phyloP scores from a whole-genome alignment of 2,797 vertebrate genomes.

The Heliangelus exortis region DNA sequence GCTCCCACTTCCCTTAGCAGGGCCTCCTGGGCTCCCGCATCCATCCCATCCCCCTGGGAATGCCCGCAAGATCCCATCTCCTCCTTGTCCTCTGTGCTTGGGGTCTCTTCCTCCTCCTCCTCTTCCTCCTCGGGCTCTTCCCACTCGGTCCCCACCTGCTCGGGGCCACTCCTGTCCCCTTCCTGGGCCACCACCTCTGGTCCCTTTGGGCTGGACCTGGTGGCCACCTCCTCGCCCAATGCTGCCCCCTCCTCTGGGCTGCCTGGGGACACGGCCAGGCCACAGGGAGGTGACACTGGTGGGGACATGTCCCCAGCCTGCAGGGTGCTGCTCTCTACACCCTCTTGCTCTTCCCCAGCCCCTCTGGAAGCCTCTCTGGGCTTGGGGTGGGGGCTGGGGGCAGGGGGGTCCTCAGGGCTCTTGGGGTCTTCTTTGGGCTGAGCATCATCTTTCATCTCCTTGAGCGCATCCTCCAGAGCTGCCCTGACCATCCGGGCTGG shows the following conservation, averaged over 20 bases:
- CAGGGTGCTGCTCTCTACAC: rapidly evolving
- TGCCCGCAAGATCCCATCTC: neutral
- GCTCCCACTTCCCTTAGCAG: neutral
- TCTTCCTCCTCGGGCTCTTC: neutral
- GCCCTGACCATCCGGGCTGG: slow-evolving; percentile 18
- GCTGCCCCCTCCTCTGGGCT: neutral
- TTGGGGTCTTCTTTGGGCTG: neutral
- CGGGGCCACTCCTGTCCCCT: neutral
- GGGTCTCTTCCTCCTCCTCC: neutral
- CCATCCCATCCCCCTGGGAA: neutral
- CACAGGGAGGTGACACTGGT: neutral
- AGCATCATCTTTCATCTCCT: neutral
- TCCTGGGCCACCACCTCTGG: neutral
- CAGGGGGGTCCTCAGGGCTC: rapidly evolving
- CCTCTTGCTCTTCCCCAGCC: neutral
- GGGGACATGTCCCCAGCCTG: neutral
- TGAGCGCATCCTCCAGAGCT: neutral
- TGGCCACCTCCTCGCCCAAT: neutral
- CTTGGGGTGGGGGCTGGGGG: neutral
- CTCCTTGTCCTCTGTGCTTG: neutral
- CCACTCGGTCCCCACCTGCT: rapidly evolving
- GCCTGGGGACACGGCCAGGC: rapidly evolving
- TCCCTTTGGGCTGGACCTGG: neutral
- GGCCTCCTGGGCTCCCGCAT: neutral
- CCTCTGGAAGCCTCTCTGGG: neutral